Evolutionary conservation across 2,888 invertebrate genomes (phyloP).

Genomic region (Cephalotes varians): DNA sequence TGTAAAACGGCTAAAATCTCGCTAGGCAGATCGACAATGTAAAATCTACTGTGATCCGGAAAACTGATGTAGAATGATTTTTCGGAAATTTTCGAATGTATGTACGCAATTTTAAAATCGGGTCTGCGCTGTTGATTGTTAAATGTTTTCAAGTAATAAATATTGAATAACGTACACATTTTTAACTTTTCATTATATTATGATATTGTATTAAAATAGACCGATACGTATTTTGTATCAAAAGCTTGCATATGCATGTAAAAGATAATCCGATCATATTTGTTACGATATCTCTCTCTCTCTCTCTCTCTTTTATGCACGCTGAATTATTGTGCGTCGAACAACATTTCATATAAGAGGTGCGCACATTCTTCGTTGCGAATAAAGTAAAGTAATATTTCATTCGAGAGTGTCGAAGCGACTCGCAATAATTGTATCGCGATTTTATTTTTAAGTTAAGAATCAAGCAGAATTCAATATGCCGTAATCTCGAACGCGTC

Average conservation of each 20-base stretch:
- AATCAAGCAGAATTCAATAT: slow-evolving; percentile 34
- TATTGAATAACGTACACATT: neutral
- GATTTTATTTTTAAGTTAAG: slow-evolving; percentile 35
- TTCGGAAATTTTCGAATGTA: neutral
- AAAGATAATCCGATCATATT: slow-evolving; percentile 13
- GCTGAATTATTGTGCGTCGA: slow-evolving; percentile 26
- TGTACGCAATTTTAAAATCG: neutral
- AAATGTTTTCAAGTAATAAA: slow-evolving; percentile 1
- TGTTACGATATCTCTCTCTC: slow-evolving; percentile 26
- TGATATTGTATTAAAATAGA: slow-evolving; percentile 4
- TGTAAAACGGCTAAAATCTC: slow-evolving; percentile 15
- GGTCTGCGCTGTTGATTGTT: neutral
- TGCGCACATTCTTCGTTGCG: neutral
- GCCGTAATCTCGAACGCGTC: slow-evolving; percentile 23
- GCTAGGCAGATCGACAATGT: neutral
- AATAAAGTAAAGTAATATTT: slow-evolving; percentile 33
- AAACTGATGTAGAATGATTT: neutral
- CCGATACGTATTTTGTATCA: neutral
- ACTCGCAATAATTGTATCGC: slow-evolving; percentile 20
- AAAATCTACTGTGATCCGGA: neutral
- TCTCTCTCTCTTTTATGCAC: neutral
- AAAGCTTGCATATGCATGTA: neutral
- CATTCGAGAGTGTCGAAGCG: neutral
- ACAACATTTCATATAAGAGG: neutral
- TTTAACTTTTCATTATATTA: neutral